Percentiles rank a stretch among this genome's conserved stretches.
phyloP scores from a whole-genome alignment of 2,888 invertebrate species.

The Sisyra terminalis region DNA sequence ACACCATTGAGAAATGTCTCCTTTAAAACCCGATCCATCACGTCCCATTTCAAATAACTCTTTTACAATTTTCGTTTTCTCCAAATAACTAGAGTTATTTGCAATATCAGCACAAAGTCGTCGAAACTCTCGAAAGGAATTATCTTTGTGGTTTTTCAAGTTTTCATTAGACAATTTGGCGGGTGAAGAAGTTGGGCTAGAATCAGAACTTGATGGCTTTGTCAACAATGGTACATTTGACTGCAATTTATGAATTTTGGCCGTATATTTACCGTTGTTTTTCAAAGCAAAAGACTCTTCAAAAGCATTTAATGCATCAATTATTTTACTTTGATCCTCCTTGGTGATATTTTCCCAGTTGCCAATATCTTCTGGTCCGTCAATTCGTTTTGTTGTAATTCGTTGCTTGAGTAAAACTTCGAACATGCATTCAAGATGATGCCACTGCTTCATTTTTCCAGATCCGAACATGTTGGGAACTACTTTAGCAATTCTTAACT shows the following conservation, averaged over 20 bases:
- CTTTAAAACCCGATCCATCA: slow-evolving; percentile 47
- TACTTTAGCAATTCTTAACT: slow-evolving; percentile 60
- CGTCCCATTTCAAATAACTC: slow-evolving; percentile 45
- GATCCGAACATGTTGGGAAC: slow-evolving; percentile 60
- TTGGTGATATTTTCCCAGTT: slow-evolving; percentile 51
- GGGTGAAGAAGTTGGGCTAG: background rate
- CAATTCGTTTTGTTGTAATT: slow-evolving; percentile 66
- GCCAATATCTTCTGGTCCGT: slow-evolving; percentile 59
- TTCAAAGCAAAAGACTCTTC: slow-evolving; percentile 35
- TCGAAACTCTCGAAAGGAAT: slow-evolving; percentile 61
- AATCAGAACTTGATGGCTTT: background rate
- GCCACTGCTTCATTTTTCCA: slow-evolving; percentile 69
- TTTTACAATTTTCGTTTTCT: slow-evolving; percentile 59
- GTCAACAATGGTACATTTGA: no score
- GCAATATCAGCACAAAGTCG: slow-evolving; percentile 63
- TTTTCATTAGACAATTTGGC: slow-evolving; percentile 15
- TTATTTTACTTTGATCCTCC: slow-evolving; percentile 47
- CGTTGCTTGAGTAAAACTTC: slow-evolving; percentile 63
- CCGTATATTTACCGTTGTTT: slow-evolving; percentile 29
- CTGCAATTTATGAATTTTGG: no score
- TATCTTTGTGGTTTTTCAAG: slow-evolving; percentile 34
- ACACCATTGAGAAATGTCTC: slow-evolving; percentile 66
- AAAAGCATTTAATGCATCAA: slow-evolving; percentile 44
- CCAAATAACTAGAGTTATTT: slow-evolving; percentile 59
- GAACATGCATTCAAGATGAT: slow-evolving; percentile 66